Conservation (phyloP, 2,888 invertebrate genomes). For the Lordiphosa fenestrarum region DNA sequence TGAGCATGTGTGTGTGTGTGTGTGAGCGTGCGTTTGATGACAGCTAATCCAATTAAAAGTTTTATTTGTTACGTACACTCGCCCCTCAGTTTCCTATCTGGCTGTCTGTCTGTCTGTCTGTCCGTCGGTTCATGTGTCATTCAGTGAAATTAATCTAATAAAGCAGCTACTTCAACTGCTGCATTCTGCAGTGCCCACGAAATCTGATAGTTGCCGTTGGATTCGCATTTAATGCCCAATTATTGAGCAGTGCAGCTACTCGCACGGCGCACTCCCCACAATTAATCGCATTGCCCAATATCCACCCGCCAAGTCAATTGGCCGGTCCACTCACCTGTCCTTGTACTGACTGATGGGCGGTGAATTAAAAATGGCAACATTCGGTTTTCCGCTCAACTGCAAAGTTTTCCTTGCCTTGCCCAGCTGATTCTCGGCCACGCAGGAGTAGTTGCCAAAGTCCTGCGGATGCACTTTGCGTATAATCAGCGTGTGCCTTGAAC, state of each 20-base stretch:
- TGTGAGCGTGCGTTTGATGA: constrained; percentile 53
- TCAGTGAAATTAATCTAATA: constrained; percentile 68
- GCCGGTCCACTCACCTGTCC: constrained; percentile 76
- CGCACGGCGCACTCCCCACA: background rate
- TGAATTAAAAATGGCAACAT: constrained; percentile 84
- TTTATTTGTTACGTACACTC: constrained; percentile 70
- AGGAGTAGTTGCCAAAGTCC: constrained; percentile 87
- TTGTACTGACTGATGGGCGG: constrained; percentile 83
- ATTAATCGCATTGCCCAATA: constrained; percentile 14
- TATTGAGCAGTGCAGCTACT: constrained; percentile 1
- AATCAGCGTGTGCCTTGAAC: constrained; percentile 85
- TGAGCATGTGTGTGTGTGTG: constrained; percentile 17
- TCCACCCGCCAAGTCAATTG: too few relatives aligned
- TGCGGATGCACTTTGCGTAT: constrained; percentile 85
- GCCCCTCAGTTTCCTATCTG: constrained; percentile 6
- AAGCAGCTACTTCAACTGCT: constrained; percentile 35
- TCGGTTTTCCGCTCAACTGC: constrained; percentile 85
- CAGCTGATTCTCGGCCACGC: constrained; percentile 86
- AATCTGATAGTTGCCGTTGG: constrained; percentile 36
- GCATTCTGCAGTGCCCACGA: constrained; percentile 12
- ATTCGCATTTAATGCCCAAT: constrained; percentile 33
- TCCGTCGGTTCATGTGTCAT: constrained; percentile 38
- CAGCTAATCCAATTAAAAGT: constrained; percentile 78
- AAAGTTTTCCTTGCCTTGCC: constrained; percentile 85
- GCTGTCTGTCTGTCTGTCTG: constrained; percentile 11